Evolutionary conservation across 2,113 vertebrate species (phyloP), one percentile per base, ranked within the genome.

Genomic region (Elephas maximus): DNA sequence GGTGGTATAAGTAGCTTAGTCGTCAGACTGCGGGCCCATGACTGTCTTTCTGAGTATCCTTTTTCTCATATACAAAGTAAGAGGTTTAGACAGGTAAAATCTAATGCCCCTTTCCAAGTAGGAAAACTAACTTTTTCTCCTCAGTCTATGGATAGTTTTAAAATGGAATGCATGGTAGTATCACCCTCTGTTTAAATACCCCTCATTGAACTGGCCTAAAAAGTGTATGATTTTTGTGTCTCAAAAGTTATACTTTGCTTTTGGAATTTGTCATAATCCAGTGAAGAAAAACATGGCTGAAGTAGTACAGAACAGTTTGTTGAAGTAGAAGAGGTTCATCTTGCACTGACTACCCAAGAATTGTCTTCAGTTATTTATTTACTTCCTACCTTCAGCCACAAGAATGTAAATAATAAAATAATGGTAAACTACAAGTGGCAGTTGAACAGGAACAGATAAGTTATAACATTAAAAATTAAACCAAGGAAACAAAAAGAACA

Each of bases 401-500:
- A 76, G 48, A 84, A 65, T 82, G 67, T 76, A 26, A 88, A 41
- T 53, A 93, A 37, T 85, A 84, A 85, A 88, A 60, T 86, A 85
- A 91, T 48, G 17, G 9, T 77, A 67, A 89, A 53, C 83, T 93
- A 18, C 37, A 76, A 80, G 48, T 80, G 65, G 77, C 10, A 62
- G 14, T 86, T 45, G 79, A 89, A 88, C 57, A 80, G 73, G 60
- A 21, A 67, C 45, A 28, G 65, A 51, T 21, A 74, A 89, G 78
- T 85, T 41, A 5, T 5, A 80, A 67, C 33, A 92, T 76, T 45
- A 53, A n/a, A 87, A 92, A 78, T 96, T 69, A 92, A 77, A 90
- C 62, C 33, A 21, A 90, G 18, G 63, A 41, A 92, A 82, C 41
- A 53, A 44, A 89, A 87, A 15, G 10, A 81, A 77, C 8, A 12